Evolutionary conservation across 2,888 invertebrate genomes (phyloP), one percentile per base, ranked within the genome.

Genomic region (Eurytoma adleriae): DNA sequence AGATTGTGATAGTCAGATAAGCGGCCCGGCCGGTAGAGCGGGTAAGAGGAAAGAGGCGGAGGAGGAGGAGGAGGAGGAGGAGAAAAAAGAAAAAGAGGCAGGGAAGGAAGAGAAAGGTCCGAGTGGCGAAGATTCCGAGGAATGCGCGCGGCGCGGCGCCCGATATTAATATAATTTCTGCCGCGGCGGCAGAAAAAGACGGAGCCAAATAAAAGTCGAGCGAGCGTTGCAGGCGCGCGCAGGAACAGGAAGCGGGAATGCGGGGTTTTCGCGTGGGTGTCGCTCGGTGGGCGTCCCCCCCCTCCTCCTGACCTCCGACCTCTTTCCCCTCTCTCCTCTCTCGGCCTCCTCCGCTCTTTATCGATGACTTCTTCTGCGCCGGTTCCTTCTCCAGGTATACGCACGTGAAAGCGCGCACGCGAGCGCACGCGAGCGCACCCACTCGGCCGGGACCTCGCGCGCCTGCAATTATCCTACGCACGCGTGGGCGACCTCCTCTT

Each of bases 391-490:
- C 57, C 75, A 62, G 50, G 7, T 56, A 69, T 20, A 52, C n/a
- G 27, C 48, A 67, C 88, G 86, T 85, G 77, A 87, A 86, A 85
- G 86, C 84, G 86, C 84, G 83, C 30, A 10, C 10, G 40, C 84
- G 84, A 85, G 56, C 62, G 24, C n/a, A 30, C n/a, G n/a, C n/a
- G n/a, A n/a, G n/a, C 20, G 40, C 54, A 59, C 40, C 30, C 54
- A 69, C 62, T 20, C 27, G 59, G 50, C 50, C n/a, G 18, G 64
- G 56, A 54, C 64, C 73, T 66, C 54, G 40, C 86, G 85, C 88
- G 88, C 89, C 88, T 89, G 89, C 90, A 90, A 90, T 90, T 90
- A 90, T 90, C 89, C 89, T 90, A 89, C 89, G 89, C 75, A 61
- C 88, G 89, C 89, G 90, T 90, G 89, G 90, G 90, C 88, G 90